A percentile compares a stretch with the other conserved stretches of the same genome.
phyloP scores from a whole-genome alignment of 2,797 vertebrate species.

The Sciaenops ocellatus region DNA sequence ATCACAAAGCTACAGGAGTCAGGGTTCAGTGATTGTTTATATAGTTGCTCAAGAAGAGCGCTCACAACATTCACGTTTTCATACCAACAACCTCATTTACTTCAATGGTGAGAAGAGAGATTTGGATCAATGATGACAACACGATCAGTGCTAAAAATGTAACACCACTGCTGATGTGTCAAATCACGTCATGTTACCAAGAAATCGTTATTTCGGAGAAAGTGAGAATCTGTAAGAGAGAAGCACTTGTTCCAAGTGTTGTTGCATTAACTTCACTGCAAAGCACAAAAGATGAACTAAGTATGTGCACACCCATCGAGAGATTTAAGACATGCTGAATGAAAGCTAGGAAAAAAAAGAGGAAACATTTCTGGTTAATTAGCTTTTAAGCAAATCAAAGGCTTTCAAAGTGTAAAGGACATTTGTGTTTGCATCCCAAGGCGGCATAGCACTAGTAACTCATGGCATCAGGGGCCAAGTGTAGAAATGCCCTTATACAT shows the following conservation, averaged over 20 bases:
- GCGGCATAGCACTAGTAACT: constrained; percentile 55
- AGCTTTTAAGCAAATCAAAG: constrained; percentile 67
- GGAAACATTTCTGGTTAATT: constrained; percentile 52
- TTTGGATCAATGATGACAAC: constrained; percentile 15
- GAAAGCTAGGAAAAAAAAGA: constrained; percentile 44
- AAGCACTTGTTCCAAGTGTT: constrained; percentile 55
- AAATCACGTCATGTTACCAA: constrained; percentile 11
- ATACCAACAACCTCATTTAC: constrained; percentile 25
- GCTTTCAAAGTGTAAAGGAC: constrained; percentile 46
- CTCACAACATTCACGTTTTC: constrained; percentile 56
- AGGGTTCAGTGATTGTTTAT: constrained; percentile 36
- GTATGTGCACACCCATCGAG: constrained; percentile 53
- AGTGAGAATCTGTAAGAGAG: constrained; percentile 39
- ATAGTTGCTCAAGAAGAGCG: constrained; percentile 26
- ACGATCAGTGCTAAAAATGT: constrained; percentile 10
- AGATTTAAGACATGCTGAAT: constrained; percentile 72
- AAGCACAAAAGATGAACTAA: constrained; percentile 52
- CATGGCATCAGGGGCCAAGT: constrained; percentile 46
- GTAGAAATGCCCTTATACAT: constrained; percentile 67
- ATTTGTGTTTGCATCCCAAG: constrained; percentile 54
- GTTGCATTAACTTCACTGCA: constrained; percentile 47
- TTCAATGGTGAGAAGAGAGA: constrained; percentile 5
- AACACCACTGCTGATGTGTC: constrained; percentile 27
- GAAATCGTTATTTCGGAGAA: constrained; percentile 17
- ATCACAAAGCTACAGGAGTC: constrained; percentile 54